Evolutionary conservation across 1,140 invertebrate genomes (phyloP).

Genomic region (Eulimnadia texana): DNA sequence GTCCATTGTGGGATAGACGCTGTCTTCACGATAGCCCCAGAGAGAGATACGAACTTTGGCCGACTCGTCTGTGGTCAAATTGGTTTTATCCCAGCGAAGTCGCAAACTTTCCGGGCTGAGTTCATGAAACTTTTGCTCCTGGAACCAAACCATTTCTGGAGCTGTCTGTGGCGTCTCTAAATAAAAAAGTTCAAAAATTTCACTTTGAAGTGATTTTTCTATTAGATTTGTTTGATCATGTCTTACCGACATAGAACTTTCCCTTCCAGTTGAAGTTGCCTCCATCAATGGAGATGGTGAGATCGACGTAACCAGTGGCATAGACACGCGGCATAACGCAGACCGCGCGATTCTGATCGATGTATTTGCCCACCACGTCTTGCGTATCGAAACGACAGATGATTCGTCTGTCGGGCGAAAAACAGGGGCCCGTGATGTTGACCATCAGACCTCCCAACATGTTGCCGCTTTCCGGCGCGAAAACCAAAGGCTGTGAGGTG

Average conservation of each 20-base stretch:
- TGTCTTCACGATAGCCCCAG: constrained; percentile 72
- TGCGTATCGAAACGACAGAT: constrained; percentile 37
- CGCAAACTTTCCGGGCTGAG: constrained; percentile 51
- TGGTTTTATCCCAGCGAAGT: constrained; percentile 65
- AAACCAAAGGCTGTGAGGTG: constrained; percentile 58
- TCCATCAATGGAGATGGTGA: constrained; percentile 66
- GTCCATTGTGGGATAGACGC: constrained; percentile 48
- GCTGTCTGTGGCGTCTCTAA: constrained; percentile 71
- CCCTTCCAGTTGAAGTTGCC: constrained; percentile 79
- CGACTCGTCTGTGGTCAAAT: constrained; percentile 63
- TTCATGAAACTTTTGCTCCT: constrained; percentile 48
- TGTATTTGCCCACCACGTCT: constrained; percentile 51
- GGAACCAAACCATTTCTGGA: constrained; percentile 66
- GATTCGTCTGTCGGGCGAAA: constrained; percentile 52
- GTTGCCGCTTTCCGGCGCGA: constrained; percentile 83
- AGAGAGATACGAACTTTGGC: constrained; percentile 61
- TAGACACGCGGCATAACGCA: constrained; percentile 78
- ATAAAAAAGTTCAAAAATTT: constrained; percentile 1
- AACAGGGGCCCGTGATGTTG: constrained; percentile 89
- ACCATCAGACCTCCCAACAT: constrained; percentile 90
- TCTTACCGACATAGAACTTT: constrained; percentile 72
- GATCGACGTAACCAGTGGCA: constrained; percentile 77
- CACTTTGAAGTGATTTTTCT: constrained; percentile 2
- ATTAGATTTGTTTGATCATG: background rate
- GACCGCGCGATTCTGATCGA: constrained; percentile 65